These are phyloP conservation scores for Oegoconia quadripuncta DNA, from an alignment of 2,888 invertebrate species.

Conservation along the genomic window DNA sequence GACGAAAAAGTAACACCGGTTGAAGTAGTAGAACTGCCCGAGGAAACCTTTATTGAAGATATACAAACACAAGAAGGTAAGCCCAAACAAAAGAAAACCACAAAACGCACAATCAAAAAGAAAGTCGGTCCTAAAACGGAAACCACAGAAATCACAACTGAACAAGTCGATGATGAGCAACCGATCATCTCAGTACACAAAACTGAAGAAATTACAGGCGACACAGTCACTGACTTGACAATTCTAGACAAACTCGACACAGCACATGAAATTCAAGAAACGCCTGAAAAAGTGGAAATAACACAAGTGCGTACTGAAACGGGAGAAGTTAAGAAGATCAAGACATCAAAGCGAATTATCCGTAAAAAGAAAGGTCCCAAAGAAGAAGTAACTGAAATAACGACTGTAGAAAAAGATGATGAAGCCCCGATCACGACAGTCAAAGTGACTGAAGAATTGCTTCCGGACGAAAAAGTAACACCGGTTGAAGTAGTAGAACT, in stretches of 20 bases:
- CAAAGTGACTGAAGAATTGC: constrained; percentile 19
- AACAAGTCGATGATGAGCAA: constrained; percentile 23
- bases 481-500: too few species aligned
- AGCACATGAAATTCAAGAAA: constrained; percentile 31
- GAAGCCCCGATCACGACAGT: constrained; percentile 42
- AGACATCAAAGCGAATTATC: constrained; percentile 56
- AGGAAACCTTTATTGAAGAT: constrained; percentile 40
- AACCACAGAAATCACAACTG: constrained; percentile 21
- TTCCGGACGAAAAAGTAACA: too few species aligned
- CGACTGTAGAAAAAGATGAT: constrained; percentile 54
- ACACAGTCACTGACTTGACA: constrained; percentile 24
- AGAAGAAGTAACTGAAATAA: constrained; percentile 60
- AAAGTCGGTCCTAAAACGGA: constrained; percentile 31
- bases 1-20: constrained; percentile 19
- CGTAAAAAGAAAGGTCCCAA: constrained; percentile 61
- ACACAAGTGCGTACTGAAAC: constrained; percentile 38
- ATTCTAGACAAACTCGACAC: constrained; percentile 17
- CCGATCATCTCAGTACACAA: constrained; percentile 31
- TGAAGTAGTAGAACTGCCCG: constrained; percentile 24
- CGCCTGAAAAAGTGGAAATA: constrained; percentile 18
- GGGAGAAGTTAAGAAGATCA: constrained; percentile 42
- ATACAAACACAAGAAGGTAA: constrained; percentile 28
- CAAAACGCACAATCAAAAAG: constrained; percentile 35
- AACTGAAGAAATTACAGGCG: constrained; percentile 30
- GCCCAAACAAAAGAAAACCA: constrained; percentile 38